Evolutionary conservation across 2,888 invertebrate genomes (phyloP).

Genomic region (Sthenelais limicola): DNA sequence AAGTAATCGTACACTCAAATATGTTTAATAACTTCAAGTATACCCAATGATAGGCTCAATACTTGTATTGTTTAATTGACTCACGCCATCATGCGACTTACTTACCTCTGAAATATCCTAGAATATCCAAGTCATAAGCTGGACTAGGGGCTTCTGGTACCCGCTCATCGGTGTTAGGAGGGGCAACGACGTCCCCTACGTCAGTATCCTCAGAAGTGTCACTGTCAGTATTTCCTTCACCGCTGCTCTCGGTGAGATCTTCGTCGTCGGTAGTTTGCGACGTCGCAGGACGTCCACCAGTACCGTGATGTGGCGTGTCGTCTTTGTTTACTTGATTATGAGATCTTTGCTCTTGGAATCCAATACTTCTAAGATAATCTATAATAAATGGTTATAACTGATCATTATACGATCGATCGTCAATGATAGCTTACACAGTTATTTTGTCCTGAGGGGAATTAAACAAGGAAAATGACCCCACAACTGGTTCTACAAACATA

Average conservation of each 20-base stretch:
- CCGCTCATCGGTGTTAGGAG: not conserved
- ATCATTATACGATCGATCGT: no score
- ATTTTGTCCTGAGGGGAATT: no score
- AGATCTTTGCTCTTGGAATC: conserved; percentile 1
- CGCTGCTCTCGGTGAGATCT: conserved; percentile 17
- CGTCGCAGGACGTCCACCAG: not conserved
- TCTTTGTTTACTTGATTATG: conserved; percentile 39
- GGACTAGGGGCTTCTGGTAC: conserved; percentile 22
- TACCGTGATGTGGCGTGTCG: not conserved
- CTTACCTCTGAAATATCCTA: conserved; percentile 44
- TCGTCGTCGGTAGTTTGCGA: conserved; percentile 18
- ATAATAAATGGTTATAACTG: no score
- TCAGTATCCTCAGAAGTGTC: not conserved
- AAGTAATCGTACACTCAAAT: no score
- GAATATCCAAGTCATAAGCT: conserved; percentile 25
- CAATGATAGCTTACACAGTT: no score
- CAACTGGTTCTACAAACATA: no score
- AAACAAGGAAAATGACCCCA: no score
- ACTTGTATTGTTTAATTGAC: no score
- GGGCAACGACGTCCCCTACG: not conserved
- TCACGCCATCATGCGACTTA: no score
- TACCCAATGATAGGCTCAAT: no score
- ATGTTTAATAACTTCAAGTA: no score
- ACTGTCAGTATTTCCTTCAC: not conserved
- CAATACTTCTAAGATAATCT: conserved; percentile 43